phyloP scores from a whole-genome alignment of 1,140 invertebrate species.

The Drosophila parvula region DNA sequence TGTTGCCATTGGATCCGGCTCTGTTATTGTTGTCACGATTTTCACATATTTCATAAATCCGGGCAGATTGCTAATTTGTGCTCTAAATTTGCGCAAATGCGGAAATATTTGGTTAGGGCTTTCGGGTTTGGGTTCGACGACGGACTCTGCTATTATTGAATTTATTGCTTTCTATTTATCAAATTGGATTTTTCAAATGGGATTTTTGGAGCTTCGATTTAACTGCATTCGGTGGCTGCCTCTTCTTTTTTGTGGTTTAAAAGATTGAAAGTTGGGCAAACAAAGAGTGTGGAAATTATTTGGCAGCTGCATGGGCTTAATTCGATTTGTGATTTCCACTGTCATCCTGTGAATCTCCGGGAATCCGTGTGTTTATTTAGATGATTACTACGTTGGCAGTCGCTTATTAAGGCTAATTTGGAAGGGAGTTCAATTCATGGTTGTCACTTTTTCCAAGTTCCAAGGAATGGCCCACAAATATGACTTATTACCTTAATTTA shows the following conservation, averaged over 20 bases:
- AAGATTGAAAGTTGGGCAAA: conserved; percentile 60
- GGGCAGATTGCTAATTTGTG: conserved; percentile 77
- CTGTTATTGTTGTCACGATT: conserved; percentile 80
- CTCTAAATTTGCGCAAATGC: conserved; percentile 76
- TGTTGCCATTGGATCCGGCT: conserved; percentile 32
- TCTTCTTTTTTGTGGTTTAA: conserved; percentile 33
- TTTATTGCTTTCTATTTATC: conserved; percentile 79
- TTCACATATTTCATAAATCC: conserved; percentile 81
- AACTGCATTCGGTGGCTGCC: not conserved
- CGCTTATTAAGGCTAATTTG: conserved; percentile 21
- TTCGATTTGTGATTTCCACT: conserved; percentile 37
- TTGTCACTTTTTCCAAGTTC: conserved; percentile 4
- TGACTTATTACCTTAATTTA: conserved; percentile 69
- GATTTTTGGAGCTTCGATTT: conserved; percentile 33
- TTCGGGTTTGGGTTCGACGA: conserved; percentile 30
- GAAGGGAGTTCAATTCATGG: conserved; percentile 17
- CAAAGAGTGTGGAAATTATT: conserved; percentile 29
- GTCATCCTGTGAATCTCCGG: not conserved
- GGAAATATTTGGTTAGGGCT: conserved; percentile 72
- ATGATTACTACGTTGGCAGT: conserved; percentile 8
- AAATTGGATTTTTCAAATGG: conserved; percentile 75
- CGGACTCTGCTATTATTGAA: conserved; percentile 55
- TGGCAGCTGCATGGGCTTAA: conserved; percentile 41
- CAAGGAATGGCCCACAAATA: conserved; percentile 9
- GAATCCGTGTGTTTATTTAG: not conserved